Percentiles rank a stretch among this genome's conserved stretches.
Conservation (phyloP, 2,113 vertebrate genomes). For the Bettongia penicillata region DNA sequence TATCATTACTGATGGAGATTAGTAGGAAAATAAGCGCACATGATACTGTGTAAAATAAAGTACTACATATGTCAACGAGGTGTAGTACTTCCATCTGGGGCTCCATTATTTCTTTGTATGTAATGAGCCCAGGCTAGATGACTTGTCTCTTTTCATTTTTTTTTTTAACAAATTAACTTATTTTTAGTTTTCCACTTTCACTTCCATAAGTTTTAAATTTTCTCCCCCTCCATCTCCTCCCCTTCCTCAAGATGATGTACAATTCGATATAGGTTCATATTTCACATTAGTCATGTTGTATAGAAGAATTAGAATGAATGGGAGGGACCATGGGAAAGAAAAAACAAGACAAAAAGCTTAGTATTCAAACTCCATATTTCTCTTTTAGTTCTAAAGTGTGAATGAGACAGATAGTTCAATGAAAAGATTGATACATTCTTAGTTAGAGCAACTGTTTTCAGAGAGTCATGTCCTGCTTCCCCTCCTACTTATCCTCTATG, state of each 20-base stretch:
- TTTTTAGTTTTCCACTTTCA: too few species aligned
- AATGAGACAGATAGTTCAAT: background rate
- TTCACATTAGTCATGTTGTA: too few species aligned
- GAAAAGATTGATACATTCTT: background rate
- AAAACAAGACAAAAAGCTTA: too few species aligned
- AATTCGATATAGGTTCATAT: too few species aligned
- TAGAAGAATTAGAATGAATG: too few species aligned
- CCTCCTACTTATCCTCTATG: background rate
- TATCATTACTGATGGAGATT: background rate
- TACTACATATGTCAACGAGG: background rate
- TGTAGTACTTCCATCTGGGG: background rate
- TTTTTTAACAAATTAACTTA: too few species aligned
- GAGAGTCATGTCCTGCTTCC: background rate
- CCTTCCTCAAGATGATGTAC: too few species aligned
- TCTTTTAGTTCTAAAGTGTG: background rate
- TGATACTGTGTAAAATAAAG: background rate
- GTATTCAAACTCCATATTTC: too few species aligned
- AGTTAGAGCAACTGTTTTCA: background rate
- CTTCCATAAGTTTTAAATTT: too few species aligned
- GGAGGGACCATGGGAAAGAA: too few species aligned
- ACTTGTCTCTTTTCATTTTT: background rate
- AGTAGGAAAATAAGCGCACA: background rate
- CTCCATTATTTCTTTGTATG: background rate
- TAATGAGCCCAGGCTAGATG: background rate
- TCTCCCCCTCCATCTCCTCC: too few species aligned